phyloP scores from a whole-genome alignment of 1,140 invertebrate species.

The Bradysia coprophila region DNA sequence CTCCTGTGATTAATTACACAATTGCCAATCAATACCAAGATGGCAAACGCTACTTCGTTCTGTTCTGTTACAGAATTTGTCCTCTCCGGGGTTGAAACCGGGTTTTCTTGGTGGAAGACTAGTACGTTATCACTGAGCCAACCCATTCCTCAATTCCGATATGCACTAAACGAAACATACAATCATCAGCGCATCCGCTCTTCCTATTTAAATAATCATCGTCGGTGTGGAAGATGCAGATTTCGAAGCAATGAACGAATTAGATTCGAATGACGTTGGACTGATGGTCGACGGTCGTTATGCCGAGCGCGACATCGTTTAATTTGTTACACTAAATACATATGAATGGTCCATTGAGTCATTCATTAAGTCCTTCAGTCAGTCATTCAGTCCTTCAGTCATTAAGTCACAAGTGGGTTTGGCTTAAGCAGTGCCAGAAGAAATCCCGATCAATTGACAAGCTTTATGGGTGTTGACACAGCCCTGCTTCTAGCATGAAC shows the following conservation, averaged over 20 bases:
- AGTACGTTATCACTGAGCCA: no score
- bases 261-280: neutral
- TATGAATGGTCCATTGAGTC: no score
- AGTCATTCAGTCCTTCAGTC: neutral
- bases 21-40: neutral
- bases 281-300: neutral
- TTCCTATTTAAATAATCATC: neutral
- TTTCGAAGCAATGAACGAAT: neutral
- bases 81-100: no score
- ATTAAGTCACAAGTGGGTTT: neutral
- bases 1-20: neutral
- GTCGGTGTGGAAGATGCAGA: neutral
- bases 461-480: no score
- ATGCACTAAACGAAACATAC: neutral
- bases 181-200: neutral
- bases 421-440: neutral
- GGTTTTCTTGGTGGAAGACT: no score
- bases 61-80: neutral
- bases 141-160: neutral
- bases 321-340: neutral
- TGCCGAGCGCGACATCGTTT: neutral
- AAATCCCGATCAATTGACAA: neutral
- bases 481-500: no score
- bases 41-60: neutral
- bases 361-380: no score